A percentile compares a stretch with the other conserved stretches of the same genome.
phyloP scores from a whole-genome alignment of 2,888 invertebrate genomes.

The Drosophila infuscata region DNA sequence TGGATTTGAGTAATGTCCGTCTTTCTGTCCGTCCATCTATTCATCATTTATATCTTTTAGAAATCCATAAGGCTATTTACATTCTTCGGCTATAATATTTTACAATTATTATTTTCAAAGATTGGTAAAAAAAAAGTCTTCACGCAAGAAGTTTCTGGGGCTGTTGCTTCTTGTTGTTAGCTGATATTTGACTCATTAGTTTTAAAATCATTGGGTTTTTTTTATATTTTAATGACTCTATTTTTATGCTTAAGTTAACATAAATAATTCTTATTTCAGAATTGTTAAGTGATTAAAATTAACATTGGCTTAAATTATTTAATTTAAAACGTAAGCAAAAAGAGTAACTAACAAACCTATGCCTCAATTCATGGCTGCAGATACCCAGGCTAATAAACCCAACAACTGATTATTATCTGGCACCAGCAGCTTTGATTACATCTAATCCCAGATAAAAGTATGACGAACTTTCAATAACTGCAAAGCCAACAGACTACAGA shows the following conservation, averaged over 20 bases:
- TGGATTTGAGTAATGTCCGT: not conserved
- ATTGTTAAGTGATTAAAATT: not conserved
- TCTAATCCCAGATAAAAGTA: slow-evolving; percentile 10
- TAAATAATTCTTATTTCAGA: not conserved
- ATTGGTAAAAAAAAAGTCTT: not conserved
- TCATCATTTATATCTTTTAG: not conserved
- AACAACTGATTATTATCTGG: not conserved
- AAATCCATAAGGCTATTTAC: not conserved
- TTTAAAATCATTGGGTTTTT: not conserved
- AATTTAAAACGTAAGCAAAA: not conserved
- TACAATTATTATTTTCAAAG: not conserved
- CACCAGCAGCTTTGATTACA: not conserved
- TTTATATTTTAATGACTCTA: too few species aligned
- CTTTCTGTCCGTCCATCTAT: not conserved
- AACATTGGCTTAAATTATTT: not conserved
- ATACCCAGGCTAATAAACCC: not conserved
- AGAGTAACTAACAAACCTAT: not conserved
- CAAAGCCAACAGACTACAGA: not conserved
- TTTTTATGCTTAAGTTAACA: not conserved
- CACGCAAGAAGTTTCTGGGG: too few species aligned
- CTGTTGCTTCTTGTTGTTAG: not conserved
- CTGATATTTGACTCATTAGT: not conserved
- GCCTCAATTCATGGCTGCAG: too few species aligned
- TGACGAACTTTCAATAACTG: not conserved
- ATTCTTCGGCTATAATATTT: not conserved